A percentile compares a stretch with the other conserved stretches of the same genome.
These are phyloP conservation scores for Eristalis pertinax DNA, from an alignment of 2,888 invertebrate genomes.

Conservation along the genomic window DNA sequence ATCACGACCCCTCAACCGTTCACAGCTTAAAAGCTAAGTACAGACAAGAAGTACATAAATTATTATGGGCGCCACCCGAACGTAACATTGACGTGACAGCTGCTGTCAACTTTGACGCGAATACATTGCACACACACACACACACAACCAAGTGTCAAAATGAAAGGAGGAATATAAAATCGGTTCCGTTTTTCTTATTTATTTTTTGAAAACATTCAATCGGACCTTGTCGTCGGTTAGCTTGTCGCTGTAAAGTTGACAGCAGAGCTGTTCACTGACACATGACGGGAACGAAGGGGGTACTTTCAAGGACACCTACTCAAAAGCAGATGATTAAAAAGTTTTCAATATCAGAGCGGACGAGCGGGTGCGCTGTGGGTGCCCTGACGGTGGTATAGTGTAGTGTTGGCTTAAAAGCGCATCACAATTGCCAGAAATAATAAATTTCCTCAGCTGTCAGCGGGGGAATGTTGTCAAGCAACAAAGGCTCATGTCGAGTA, in stretches of 20 bases:
- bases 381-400: not conserved
- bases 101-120: constrained; percentile 64
- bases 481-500: constrained; percentile 33
- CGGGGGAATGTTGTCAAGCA: constrained; percentile 29
- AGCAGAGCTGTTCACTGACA: constrained; percentile 12
- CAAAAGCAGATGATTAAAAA: constrained; percentile 65
- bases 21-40: constrained; percentile 47
- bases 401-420: not conserved
- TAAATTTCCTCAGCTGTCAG: constrained; percentile 66
- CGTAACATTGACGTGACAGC: constrained; percentile 60
- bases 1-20: constrained; percentile 28
- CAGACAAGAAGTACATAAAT: constrained; percentile 54
- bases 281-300: not conserved
- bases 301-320: constrained; percentile 44
- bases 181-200: too few relatives aligned
- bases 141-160: constrained; percentile 10
- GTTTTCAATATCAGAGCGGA: constrained; percentile 37
- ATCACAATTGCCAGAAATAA: constrained; percentile 54
- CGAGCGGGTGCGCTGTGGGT: not conserved
- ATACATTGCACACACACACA: constrained; percentile 35
- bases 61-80: constrained; percentile 44
- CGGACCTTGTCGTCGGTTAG: constrained; percentile 24
- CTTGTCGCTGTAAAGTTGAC: constrained; percentile 49
- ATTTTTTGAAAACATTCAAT: constrained; percentile 53
- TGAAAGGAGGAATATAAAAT: constrained; percentile 27